Evolutionary conservation across 1,140 invertebrate species (phyloP).

Genomic region (Scaptomyza graminum): DNA sequence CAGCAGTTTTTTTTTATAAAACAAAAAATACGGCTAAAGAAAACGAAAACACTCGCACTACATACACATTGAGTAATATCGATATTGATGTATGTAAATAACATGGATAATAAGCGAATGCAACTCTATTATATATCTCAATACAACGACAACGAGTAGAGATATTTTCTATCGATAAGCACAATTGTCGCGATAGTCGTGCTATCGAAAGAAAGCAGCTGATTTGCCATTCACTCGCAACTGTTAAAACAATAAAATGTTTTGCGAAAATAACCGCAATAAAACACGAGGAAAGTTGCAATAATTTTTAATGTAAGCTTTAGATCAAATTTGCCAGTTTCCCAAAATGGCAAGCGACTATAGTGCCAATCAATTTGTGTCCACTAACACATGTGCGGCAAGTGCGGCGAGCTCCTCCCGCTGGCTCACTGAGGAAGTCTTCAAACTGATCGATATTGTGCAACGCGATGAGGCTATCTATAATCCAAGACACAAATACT

Average conservation of each 20-base stretch:
- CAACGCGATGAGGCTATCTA: conserved; percentile 81
- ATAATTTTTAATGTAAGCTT: conserved; percentile 17
- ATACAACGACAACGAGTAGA: not conserved
- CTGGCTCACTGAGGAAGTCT: conserved; percentile 80
- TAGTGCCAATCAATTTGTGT: conserved; percentile 51
- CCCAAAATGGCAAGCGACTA: conserved; percentile 61
- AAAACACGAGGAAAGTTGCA: conserved; percentile 26
- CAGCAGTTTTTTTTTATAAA: conserved; percentile 31
- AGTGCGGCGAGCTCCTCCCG: conserved; percentile 64
- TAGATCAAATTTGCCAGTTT: not conserved
- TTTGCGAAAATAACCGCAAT: conserved; percentile 42
- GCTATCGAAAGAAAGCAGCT: conserved; percentile 18
- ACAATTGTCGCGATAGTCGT: not conserved
- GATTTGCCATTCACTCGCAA: conserved; percentile 36
- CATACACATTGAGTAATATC: conserved; percentile 53
- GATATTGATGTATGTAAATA: conserved; percentile 39
- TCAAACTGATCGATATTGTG: conserved; percentile 79
- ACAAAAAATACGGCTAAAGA: conserved; percentile 34
- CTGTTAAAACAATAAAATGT: conserved; percentile 46
- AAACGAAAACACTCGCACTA: conserved; percentile 50
- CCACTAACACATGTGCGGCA: conserved; percentile 49
- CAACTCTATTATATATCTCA: conserved; percentile 12
- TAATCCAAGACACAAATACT: conserved; percentile 80
- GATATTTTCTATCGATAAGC: not conserved
- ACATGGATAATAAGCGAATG: conserved; percentile 6